Base-by-base conservation (phyloP, 2,888 invertebrate genomes). In the Rhabditoides inermis region DNA sequence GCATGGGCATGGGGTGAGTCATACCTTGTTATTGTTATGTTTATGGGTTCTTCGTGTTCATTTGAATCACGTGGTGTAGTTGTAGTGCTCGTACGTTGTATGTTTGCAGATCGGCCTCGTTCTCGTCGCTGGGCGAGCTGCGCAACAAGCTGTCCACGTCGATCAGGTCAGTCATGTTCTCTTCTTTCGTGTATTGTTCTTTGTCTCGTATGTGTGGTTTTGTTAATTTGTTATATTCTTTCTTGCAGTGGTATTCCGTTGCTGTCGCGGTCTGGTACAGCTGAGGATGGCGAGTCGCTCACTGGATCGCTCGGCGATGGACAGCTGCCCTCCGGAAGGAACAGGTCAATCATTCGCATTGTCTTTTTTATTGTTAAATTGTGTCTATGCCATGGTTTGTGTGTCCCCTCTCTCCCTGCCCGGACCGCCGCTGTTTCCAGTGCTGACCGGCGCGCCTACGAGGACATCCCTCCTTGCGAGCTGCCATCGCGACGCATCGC, bases 41-140 rank as follows among this genome's bases (percentile, higher is more conserved):
- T n/a, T n/a, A n/a, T n/a, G n/a, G n/a, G n/a, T n/a, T n/a, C n/a
- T n/a, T n/a, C n/a, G n/a, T n/a, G n/a, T n/a, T n/a, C 57, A 7
- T 41, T 39, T 6, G 41, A 18, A n/a, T 10, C 51, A n/a, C 27
- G 50, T 20, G 52, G 55, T 35, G 37, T 55, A 35, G 45, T 48
- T 2, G 45, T 48, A 25, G 44, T 54, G 2, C 42, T 55, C 25
- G 55, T n/a, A n/a, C n/a, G n/a, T n/a, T n/a, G n/a, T n/a, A n/a
- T n/a, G n/a, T n/a, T n/a, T n/a, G 18, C 32, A 30, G 45, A 0
- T 65, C 65, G 15, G 55, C 62, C 1, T 61, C 67, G 6, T 61
- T 65, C 47, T 57, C 59, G 2, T 63, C 63, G 1, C 48, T 65
- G 4, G 63, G 63, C 18, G 63, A 63, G 27, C 50, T 65, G n/a